Evolutionary conservation across 2,888 invertebrate genomes (phyloP), one percentile per base, ranked within the genome.

Genomic region (Thereva unica): DNA sequence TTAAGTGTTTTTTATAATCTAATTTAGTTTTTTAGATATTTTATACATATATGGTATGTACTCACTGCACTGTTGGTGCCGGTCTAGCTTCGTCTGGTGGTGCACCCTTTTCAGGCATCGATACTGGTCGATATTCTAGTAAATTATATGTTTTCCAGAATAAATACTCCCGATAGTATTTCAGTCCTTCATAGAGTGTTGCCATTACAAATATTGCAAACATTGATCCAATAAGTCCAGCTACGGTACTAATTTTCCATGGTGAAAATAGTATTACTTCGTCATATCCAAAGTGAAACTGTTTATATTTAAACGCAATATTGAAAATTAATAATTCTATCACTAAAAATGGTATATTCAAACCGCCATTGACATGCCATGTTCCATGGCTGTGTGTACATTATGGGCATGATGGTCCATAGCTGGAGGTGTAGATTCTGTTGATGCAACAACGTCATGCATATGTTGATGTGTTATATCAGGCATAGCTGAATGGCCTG

Each of bases 191-290:
- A 80, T 98, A 98, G 37, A 96, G 83, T 63, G 95, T 87, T 5
- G 96, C 96, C 86, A 97, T 87, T 70, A 95, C 83, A 78, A 97
- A 93, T 75, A 98, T 93, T 53, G 91, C 92, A 71, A 97, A 82
- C 85, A 96, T 95, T 4, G 97, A 96, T 50, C 91, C 92, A 67
- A 97, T 81, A 74, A 98, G 86, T 67, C 92, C 92, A 52, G 89
- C 88, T 65, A 87, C 78, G 23, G 89, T 87, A 42, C 85, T 84
- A 65, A 91, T 89, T 74, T 86, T 86, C 95, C 95, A 95, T 80
- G 87, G 87, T 66, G 90, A 86, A 78, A 95, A 95, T 4, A 95
- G 84, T 67, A 95, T 89, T 3, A 86, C 87, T 80, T 91, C 93
- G 47, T 79, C 75, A 73, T 83, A 88, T 8, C 92, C 92, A 74